phyloP scores from a whole-genome alignment of 2,888 invertebrate genomes.

The Pyrgus malvae region DNA sequence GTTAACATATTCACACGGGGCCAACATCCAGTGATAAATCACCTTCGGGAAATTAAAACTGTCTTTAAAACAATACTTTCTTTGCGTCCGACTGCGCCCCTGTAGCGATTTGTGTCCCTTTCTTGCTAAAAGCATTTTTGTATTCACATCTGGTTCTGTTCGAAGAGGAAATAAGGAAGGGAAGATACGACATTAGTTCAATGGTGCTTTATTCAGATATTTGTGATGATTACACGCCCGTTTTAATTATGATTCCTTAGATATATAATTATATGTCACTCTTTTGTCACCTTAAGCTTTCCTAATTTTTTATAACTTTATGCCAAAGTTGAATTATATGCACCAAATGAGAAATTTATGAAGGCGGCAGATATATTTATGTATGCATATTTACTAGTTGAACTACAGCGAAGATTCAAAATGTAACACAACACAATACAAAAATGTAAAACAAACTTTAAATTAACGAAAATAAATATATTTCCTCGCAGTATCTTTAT shows the following conservation, averaged over 20 bases:
- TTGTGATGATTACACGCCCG: conserved; percentile 39
- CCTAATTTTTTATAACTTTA: no score
- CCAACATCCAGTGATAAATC: conserved; percentile 73
- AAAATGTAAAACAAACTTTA: no score
- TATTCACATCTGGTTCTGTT: conserved; percentile 28
- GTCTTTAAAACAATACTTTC: conserved; percentile 79
- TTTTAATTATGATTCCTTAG: conserved; percentile 36
- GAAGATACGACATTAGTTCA: conserved; percentile 25
- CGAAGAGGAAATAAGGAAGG: conserved; percentile 23
- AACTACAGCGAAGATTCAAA: no score
- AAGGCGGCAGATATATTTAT: no score
- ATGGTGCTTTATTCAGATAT: conserved; percentile 41
- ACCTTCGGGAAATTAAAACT: conserved; percentile 82
- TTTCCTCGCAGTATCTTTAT: no score
- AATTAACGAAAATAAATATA: no score
- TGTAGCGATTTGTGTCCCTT: conserved; percentile 10
- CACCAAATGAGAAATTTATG: no score
- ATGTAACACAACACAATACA: no score
- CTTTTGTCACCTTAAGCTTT: no score
- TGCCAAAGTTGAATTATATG: no score
- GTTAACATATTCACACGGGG: conserved; percentile 45
- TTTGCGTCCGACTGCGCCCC: conserved; percentile 56
- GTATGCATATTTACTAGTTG: no score
- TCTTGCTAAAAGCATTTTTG: background rate
- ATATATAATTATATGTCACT: background rate